These are phyloP conservation scores for Pediacus dermestoides DNA, from an alignment of 2,888 invertebrate species.

Conservation along the genomic window DNA sequence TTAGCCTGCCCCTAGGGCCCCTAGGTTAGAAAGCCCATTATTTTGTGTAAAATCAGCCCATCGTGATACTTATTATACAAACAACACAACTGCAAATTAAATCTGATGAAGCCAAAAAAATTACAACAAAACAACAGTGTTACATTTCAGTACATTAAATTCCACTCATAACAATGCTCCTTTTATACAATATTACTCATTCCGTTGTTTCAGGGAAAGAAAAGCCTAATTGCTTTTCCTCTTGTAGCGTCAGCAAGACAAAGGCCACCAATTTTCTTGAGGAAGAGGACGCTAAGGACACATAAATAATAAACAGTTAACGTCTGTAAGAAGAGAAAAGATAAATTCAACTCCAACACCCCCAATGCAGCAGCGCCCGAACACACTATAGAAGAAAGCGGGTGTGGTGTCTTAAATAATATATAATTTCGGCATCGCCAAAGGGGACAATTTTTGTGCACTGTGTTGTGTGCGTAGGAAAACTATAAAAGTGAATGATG, in stretches of 20 bases:
- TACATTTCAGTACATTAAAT: too few relatives aligned
- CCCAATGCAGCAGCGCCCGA: too few relatives aligned
- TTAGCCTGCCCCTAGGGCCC: too few relatives aligned
- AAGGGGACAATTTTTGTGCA: constrained; percentile 6
- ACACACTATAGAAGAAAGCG: constrained; percentile 16
- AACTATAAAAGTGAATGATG: constrained; percentile 24
- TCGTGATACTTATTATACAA: too few relatives aligned
- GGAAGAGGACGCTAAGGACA: constrained; percentile 12
- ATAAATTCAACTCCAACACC: constrained; percentile 19
- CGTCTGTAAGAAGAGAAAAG: constrained; percentile 13
- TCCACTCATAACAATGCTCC: too few relatives aligned
- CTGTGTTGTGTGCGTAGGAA: constrained; percentile 11
- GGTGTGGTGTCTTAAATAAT: constrained; percentile 19
- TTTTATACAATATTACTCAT: constrained; percentile 5
- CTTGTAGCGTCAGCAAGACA: constrained; percentile 9
- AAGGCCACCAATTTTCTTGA: constrained; percentile 11
- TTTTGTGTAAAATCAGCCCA: too few relatives aligned
- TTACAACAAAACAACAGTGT: too few relatives aligned
- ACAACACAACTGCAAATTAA: too few relatives aligned
- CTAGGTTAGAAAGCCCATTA: too few relatives aligned
- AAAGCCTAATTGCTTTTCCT: constrained; percentile 14
- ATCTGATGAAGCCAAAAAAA: too few relatives aligned
- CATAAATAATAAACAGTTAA: constrained; percentile 21
- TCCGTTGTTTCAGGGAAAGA: constrained; percentile 13
- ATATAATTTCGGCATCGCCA: constrained; percentile 16